These are phyloP conservation scores for Drosophila barbarae DNA, from an alignment of 2,888 invertebrate genomes.

Conservation along the genomic window DNA sequence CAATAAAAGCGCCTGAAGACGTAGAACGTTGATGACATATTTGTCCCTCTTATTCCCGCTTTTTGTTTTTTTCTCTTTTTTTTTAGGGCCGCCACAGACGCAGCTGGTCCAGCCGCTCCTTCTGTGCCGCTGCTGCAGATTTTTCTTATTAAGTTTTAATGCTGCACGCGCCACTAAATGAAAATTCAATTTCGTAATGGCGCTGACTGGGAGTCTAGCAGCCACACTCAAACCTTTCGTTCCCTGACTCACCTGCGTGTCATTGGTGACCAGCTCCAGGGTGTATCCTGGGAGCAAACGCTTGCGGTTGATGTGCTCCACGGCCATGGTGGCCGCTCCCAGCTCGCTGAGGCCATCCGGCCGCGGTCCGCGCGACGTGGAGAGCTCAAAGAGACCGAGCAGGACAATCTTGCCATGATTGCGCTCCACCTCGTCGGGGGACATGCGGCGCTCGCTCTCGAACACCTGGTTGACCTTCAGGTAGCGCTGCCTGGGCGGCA, in stretches of 20 bases:
- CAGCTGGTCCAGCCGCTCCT: constrained; percentile 9
- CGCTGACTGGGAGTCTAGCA: constrained; percentile 13
- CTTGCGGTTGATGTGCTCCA: constrained; percentile 88
- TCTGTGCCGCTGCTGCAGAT: constrained; percentile 60
- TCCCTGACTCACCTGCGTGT: constrained; percentile 86
- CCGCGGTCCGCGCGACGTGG: constrained; percentile 83
- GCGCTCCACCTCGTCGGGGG: constrained; percentile 64
- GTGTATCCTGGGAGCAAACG: constrained; percentile 85
- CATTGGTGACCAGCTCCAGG: constrained; percentile 88
- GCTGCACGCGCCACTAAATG: constrained; percentile 65
- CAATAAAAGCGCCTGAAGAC: constrained; percentile 50
- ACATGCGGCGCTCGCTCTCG: constrained; percentile 77
- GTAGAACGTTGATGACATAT: constrained; percentile 42
- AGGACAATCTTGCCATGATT: constrained; percentile 83
- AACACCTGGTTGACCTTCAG: constrained; percentile 80
- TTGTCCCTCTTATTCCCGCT: constrained; percentile 21
- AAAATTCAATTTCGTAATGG: constrained; percentile 72
- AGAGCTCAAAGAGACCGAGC: constrained; percentile 89
- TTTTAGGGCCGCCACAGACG: constrained; percentile 15
- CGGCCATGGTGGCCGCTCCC: constrained; percentile 88
- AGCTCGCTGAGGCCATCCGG: constrained; percentile 87
- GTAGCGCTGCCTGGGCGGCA: constrained; percentile 70
- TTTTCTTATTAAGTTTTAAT: constrained; percentile 74
- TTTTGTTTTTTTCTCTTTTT: constrained; percentile 1
- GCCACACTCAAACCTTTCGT: background rate